A percentile compares a stretch with the other conserved stretches of the same genome.
These are phyloP conservation scores for Eptatretus burgeri DNA, from an alignment of 2,113 vertebrate species.

Conservation along the genomic window DNA sequence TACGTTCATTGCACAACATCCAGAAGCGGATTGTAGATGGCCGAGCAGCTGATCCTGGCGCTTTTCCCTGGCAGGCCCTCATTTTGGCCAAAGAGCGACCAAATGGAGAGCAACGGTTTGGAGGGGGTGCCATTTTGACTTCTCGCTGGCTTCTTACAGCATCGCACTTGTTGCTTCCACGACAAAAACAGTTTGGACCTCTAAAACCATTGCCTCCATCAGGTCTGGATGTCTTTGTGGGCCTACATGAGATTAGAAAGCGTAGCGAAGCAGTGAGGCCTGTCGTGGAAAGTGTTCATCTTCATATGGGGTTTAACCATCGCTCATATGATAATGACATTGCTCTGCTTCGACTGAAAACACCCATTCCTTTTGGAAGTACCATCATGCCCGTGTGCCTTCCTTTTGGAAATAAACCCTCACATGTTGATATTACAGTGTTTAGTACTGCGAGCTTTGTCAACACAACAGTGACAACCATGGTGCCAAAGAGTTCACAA, in stretches of 20 bases:
- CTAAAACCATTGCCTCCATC: too few species aligned
- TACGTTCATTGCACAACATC: constrained; percentile 25
- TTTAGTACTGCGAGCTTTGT: too few species aligned
- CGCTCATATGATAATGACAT: constrained; percentile 75
- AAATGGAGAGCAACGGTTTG: constrained; percentile 58
- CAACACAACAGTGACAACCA: too few species aligned
- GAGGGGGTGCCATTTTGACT: constrained; percentile 61
- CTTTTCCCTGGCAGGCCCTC: constrained; percentile 78
- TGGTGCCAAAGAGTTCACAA: too few species aligned
- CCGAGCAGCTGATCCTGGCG: constrained; percentile 28
- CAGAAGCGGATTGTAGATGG: constrained; percentile 69
- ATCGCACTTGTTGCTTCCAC: constrained; percentile 32
- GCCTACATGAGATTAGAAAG: too few species aligned
- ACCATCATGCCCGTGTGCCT: constrained; percentile 43
- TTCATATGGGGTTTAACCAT: constrained; percentile 56
- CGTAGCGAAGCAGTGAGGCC: constrained; percentile 37
- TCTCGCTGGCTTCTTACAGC: constrained; percentile 62
- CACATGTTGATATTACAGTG: too few species aligned
- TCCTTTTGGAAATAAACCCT: constrained; percentile 11
- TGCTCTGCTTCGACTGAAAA: constrained; percentile 41
- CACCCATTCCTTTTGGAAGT: constrained; percentile 23
- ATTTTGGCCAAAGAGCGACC: constrained; percentile 66
- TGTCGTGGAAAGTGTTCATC: constrained; percentile 31
- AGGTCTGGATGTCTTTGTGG: too few species aligned
- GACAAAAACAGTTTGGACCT: background rate